Evolutionary conservation across 2,888 invertebrate genomes (phyloP).

Genomic region (Galeopsomyia nigrocyanea): DNA sequence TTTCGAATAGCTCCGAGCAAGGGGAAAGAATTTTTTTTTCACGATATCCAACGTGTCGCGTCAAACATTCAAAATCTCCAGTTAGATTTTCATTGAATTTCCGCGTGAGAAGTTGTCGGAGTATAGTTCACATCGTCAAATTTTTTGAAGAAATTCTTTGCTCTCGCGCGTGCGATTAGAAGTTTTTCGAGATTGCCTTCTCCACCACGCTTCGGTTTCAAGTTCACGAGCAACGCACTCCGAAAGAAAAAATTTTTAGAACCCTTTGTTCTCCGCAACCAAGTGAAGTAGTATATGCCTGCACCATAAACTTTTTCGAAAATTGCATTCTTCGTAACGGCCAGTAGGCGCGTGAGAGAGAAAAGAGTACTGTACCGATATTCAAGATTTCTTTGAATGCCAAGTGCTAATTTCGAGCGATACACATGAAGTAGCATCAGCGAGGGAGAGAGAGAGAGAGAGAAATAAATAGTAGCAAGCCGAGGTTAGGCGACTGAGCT

Average conservation of each 20-base stretch:
- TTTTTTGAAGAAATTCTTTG: constrained; percentile 24
- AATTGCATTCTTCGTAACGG: constrained; percentile 18
- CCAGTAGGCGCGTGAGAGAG: neutral
- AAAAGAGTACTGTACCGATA: neutral
- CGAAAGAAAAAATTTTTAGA: constrained; percentile 12
- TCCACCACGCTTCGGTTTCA: neutral
- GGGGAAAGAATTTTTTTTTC: too few relatives aligned
- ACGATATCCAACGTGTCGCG: neutral
- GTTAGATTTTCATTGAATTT: constrained; percentile 20
- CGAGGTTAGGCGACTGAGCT: neutral
- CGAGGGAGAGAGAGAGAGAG: constrained; percentile 1
- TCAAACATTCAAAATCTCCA: constrained; percentile 15
- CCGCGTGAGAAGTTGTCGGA: neutral
- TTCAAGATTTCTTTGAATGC: too few relatives aligned
- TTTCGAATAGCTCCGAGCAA: too few relatives aligned
- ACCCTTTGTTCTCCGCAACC: constrained; percentile 29
- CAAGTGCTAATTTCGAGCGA: too few relatives aligned
- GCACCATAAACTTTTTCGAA: constrained; percentile 34
- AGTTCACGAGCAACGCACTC: constrained; percentile 8
- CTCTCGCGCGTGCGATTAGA: constrained; percentile 5
- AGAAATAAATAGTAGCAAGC: neutral
- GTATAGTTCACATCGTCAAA: constrained; percentile 37
- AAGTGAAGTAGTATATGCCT: constrained; percentile 4
- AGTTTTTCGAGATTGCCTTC: constrained; percentile 25
- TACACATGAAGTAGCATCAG: neutral